These are phyloP conservation scores for Microtus richardsoni DNA, from an alignment of 2,113 vertebrate species.

Conservation along the genomic window DNA sequence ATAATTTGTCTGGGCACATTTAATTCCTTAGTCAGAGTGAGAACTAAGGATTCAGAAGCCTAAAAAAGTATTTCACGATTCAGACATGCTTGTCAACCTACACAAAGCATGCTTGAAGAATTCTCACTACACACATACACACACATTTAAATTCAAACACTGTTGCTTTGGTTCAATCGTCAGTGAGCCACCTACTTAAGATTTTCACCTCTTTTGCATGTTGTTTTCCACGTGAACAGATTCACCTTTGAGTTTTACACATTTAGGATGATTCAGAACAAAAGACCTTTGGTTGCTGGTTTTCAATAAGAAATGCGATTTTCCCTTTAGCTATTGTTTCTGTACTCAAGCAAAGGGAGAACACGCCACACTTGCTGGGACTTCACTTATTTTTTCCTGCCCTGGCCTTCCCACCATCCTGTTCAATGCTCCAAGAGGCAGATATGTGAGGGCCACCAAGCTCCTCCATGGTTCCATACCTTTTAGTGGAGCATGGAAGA, in stretches of 20 bases:
- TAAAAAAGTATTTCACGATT: background rate
- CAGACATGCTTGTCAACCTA: background rate
- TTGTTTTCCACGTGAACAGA: background rate
- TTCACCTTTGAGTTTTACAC: constrained; percentile 27
- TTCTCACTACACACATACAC: background rate
- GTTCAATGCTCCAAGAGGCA: background rate
- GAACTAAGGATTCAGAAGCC: background rate
- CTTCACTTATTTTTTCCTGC: background rate
- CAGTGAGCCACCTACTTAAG: background rate
- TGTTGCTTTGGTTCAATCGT: background rate
- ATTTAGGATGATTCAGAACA: background rate
- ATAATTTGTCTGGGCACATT: background rate
- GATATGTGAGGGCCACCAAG: background rate
- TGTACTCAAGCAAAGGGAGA: background rate
- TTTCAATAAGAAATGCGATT: background rate
- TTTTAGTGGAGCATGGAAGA: background rate
- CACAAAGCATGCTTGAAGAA: background rate
- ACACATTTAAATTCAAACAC: background rate
- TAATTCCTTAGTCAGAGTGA: background rate
- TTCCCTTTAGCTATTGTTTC: background rate
- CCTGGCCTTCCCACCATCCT: background rate
- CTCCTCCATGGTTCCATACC: background rate
- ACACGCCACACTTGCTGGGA: background rate
- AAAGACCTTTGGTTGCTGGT: background rate
- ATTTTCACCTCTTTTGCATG: background rate